Conservation (phyloP, 2,888 invertebrate species). For the Perizoma flavofasciatum region DNA sequence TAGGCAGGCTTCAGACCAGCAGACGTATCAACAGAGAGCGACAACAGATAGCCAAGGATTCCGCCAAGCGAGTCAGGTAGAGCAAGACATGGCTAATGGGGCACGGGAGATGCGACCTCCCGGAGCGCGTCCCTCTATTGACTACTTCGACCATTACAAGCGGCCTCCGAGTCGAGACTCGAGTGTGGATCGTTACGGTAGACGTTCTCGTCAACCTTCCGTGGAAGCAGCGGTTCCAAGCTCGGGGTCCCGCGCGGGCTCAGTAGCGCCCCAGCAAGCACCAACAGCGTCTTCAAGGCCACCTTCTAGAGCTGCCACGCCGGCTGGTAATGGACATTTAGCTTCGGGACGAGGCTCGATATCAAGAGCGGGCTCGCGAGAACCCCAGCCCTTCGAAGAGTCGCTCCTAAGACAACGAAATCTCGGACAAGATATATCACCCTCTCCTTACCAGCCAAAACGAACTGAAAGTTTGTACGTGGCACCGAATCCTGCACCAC, state of each 20-base stretch:
- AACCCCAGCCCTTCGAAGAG: conserved; percentile 90
- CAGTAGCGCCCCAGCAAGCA: conserved; percentile 89
- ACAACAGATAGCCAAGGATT: conserved; percentile 45
- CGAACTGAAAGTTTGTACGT: conserved; percentile 95
- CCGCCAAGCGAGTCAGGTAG: conserved; percentile 57
- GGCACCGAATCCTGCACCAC: conserved; percentile 72
- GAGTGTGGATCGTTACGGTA: conserved; percentile 91
- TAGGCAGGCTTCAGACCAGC: conserved; percentile 56
- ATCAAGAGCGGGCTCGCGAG: conserved; percentile 74
- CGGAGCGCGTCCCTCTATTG: conserved; percentile 87
- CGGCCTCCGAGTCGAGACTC: conserved; percentile 94
- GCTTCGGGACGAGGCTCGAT: conserved; percentile 85
- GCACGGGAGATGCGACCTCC: conserved; percentile 67
- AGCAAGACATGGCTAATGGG: conserved; percentile 71
- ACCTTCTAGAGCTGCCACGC: conserved; percentile 78
- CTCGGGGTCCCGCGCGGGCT: conserved; percentile 86
- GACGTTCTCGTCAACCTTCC: conserved; percentile 91
- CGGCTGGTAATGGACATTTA: conserved; percentile 87
- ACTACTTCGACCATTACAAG: conserved; percentile 97
- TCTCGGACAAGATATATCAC: conserved; percentile 94
- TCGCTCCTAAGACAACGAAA: conserved; percentile 90
- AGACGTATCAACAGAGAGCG: conserved; percentile 55
- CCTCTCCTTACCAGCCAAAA: conserved; percentile 94
- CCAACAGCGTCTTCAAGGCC: conserved; percentile 87
- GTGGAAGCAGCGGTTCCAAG: conserved; percentile 86